Percentiles rank a stretch among this genome's conserved stretches.
Evolutionary conservation across 2,797 vertebrate species (phyloP).

Genomic region (Pseudochirops corinnae): DNA sequence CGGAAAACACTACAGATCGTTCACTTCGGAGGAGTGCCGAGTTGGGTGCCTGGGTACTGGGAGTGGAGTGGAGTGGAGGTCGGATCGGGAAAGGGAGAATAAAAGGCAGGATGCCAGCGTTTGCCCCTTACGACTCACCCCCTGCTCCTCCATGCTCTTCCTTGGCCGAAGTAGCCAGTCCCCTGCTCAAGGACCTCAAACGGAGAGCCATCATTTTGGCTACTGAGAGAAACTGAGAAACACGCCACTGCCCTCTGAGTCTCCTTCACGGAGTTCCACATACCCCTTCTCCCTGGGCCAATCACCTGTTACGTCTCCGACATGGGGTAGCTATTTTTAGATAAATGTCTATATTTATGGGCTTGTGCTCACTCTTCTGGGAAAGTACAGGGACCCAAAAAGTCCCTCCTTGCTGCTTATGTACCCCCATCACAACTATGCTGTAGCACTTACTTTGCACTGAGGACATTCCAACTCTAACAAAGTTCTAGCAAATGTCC

Average conservation of each 20-base stretch:
- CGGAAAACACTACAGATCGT: not conserved
- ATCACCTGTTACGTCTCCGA: slow-evolving; percentile 63
- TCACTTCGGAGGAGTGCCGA: not conserved
- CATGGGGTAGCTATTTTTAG: slow-evolving; percentile 70
- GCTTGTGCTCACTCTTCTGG: slow-evolving; percentile 1
- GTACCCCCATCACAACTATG: slow-evolving; percentile 32
- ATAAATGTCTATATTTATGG: slow-evolving; percentile 68
- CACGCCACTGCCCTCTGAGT: slow-evolving; percentile 31
- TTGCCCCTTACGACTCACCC: slow-evolving; percentile 57
- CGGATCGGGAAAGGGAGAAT: not conserved
- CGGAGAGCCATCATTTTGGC: slow-evolving; percentile 66
- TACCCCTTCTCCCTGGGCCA: slow-evolving; percentile 40
- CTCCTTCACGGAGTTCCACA: slow-evolving; percentile 42
- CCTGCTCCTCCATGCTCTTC: slow-evolving; percentile 73
- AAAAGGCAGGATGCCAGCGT: not conserved
- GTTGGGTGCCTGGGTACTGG: not conserved
- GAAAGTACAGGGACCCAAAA: not conserved
- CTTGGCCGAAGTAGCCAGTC: slow-evolving; percentile 72
- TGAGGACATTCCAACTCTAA: not conserved
- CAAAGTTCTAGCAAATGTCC: not conserved
- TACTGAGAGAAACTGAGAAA: not conserved
- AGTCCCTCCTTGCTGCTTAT: not conserved
- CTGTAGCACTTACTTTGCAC: slow-evolving; percentile 14
- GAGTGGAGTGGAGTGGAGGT: not conserved
- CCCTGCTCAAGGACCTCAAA: slow-evolving; percentile 62